Base-by-base conservation (phyloP, 2,888 invertebrate species). In the Embidobia sp. region DNA sequence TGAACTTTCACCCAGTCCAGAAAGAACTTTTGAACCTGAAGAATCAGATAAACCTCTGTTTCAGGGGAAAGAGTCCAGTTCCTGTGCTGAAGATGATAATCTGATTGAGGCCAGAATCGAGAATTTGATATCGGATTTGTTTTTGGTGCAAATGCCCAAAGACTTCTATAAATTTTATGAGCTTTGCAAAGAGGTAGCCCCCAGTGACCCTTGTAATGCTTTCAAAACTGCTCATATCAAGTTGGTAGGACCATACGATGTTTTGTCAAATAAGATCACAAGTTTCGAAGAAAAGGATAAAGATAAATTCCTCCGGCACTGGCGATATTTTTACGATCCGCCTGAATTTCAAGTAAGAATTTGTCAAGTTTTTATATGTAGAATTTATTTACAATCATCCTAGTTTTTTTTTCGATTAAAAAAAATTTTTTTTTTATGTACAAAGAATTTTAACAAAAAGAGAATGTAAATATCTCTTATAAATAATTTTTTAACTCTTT, bases 261-360 rank as follows among this genome's bases (percentile, higher is more conserved):
- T 96, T 53, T 88, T 98, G 29, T 90, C 91, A 42, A 94, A 93
- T 3, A 92, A 92, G 83, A 91, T 95, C 77, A 82, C 84, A 69
- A 83, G 85, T 46, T 91, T 91, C 1, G 88, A 90, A 64, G 87
- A 92, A 16, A 89, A 91, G 0, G 90, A 92, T 70, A 91, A 93
- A 74, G 90, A 93, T 72, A 90, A 93, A 73, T 95, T 94, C 86
- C 91, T 97, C 46, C 90, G 93, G 6, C 97, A 98, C 87, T 97
- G 96, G 95, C 92, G 98, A 81, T 98, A 95, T 90, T 97, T 93
- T 87, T 97, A 95, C 89, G 98, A 99, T 91, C 96, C 97, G 6
- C 98, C 98, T 6, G 98, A 98, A 90, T 96, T 98, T 89, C 96
- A 97, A 90, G 94, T 94, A 87, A n/a, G n/a, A n/a, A n/a, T n/a